Conservation (phyloP, 2,888 invertebrate genomes). For the Epirrhoe alternata region DNA sequence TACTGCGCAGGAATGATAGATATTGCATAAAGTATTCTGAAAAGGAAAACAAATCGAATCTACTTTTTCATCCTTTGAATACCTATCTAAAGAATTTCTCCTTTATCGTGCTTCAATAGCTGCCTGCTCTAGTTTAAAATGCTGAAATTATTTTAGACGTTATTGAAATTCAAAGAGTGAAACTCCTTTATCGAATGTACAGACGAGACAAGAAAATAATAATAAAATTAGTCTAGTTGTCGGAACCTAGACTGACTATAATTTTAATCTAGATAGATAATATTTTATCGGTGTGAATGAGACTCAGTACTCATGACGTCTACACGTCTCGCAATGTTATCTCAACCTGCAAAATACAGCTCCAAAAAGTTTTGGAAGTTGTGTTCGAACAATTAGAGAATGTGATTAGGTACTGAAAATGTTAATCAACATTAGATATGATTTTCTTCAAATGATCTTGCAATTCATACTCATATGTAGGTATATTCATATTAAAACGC, state of each 20-base stretch:
- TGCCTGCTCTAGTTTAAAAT: not conserved
- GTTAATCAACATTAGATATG: no score
- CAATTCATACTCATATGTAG: no score
- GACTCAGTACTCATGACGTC: not conserved
- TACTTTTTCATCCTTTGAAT: not conserved
- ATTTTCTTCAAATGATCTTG: no score
- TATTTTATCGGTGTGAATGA: not conserved
- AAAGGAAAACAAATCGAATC: not conserved
- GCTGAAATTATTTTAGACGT: not conserved
- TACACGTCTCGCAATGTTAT: not conserved
- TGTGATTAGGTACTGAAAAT: not conserved
- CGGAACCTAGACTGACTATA: no score
- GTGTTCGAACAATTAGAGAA: not conserved
- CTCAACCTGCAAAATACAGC: not conserved
- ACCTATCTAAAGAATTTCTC: not conserved
- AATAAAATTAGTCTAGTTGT: not conserved
- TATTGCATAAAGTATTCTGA: not conserved
- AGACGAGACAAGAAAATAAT: not conserved
- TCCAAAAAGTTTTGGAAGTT: not conserved
- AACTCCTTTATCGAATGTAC: not conserved
- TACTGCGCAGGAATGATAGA: constrained; percentile 11
- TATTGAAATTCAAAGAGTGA: not conserved
- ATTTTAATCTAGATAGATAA: no score
- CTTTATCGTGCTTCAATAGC: not conserved
- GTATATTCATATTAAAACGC: no score